These are phyloP conservation scores for Andrena flavipes DNA, from an alignment of 2,888 invertebrate species.

Conservation along the genomic window DNA sequence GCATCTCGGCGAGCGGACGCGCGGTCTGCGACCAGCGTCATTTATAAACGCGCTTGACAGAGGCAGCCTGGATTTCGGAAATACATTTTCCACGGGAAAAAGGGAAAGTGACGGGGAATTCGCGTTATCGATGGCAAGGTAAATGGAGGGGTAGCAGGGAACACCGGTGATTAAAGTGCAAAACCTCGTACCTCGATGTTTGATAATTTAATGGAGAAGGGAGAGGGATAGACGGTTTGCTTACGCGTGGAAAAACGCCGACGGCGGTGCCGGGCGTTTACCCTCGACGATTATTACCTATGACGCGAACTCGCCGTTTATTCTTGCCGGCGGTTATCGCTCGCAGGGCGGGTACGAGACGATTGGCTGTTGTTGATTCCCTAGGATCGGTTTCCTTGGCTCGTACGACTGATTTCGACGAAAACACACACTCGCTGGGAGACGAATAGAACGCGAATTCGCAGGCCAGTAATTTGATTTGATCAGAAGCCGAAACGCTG, in stretches of 20 bases:
- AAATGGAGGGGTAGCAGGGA: conserved; percentile 52
- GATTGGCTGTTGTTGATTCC: background rate
- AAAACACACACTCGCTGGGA: background rate
- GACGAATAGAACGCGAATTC: background rate
- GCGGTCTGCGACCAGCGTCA: conserved; percentile 8
- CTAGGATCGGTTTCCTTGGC: background rate
- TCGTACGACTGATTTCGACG: conserved; percentile 13
- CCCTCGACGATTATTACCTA: background rate
- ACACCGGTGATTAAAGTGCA: conserved; percentile 70
- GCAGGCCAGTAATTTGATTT: conserved; percentile 68
- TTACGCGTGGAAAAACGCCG: conserved; percentile 4
- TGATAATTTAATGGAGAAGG: conserved; percentile 64
- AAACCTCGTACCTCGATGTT: conserved; percentile 69
- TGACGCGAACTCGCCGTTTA: background rate
- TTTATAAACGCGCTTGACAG: conserved; percentile 42
- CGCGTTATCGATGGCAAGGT: conserved; percentile 63
- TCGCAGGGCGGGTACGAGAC: background rate
- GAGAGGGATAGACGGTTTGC: conserved; percentile 16
- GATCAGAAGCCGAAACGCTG: conserved; percentile 59
- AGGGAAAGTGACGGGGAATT: conserved; percentile 59
- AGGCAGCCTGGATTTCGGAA: conserved; percentile 29
- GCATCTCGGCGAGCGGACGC: conserved; percentile 4
- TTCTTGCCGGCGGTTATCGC: background rate
- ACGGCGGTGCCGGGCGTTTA: background rate
- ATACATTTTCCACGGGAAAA: conserved; percentile 50